Base-by-base conservation (phyloP, 2,888 invertebrate species). In the Andrena bicolor region DNA sequence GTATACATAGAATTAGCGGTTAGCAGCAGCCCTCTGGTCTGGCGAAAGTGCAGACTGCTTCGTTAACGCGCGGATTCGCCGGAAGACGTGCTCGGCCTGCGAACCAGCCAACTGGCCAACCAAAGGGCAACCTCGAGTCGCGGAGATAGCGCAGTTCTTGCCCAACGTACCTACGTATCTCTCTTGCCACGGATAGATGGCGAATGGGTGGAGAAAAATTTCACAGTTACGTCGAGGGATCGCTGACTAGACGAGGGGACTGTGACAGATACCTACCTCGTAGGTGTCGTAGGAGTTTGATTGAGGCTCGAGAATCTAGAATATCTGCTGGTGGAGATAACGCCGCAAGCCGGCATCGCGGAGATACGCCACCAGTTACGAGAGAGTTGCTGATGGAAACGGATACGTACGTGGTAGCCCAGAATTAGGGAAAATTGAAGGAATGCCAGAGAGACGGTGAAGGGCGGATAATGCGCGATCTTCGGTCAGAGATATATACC, bases 1-100 rank as follows among this genome's bases (percentile, higher is more conserved):
- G 81, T 89, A 83, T 76, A 84, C 84, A 83, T 80, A 72, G 84
- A 89, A 88, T 88, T 89, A 89, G 80, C 82, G 68, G 73, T 23
- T 74, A 74, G 61, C 72, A 51, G 76, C 77, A 60, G 65, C 85
- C 78, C 84, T 76, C 66, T 58, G 70, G 49, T 65, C 74, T 35
- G 76, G 35, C 75, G 82, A 82, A 81, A 83, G 88, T 80, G 83
- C 81, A 35, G 84, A 80, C 66, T 74, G 89, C 89, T 88, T 89
- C 85, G 89, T 88, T 89, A 88, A 89, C 84, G 75, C 85, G 76
- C 74, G 71, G 79, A 86, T 71, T 61, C 63, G 51, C 51, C 48
- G 82, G 73, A 76, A 82, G 79, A 88, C 88, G 89, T 89, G 88
- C 77, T 56, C 32, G 10, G 89, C 70, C 58, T 88, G 80, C 80